Base-by-base conservation (phyloP, 2,888 invertebrate genomes). In the Altica lythri region DNA sequence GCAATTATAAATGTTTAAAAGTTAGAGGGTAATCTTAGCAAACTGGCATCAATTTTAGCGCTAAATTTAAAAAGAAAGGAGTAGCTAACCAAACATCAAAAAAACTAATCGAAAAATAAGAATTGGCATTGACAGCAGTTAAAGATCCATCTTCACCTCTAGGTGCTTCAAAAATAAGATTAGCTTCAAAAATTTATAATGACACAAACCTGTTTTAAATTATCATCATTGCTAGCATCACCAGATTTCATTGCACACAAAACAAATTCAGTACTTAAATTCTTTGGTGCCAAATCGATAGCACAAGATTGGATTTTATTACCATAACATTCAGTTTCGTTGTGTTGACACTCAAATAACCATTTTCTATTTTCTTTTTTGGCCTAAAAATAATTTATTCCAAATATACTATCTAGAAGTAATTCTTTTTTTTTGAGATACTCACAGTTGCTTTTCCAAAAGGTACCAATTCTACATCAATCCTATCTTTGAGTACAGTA, bases 221-320 rank as follows among this genome's bases (percentile, higher is more conserved):
- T 57, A 2, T 50, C 14, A 14, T 57, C 32, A 14, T 55, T 32
- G 9, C 61, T 60, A 18, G 68, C 64, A 59, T 60, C 37, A 4
- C 48, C 51, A 12, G 67, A 62, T 12, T 65, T 53, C 77, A 81
- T 78, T 4, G 74, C 70, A 57, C 81, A 81, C 58, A 70, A 68
- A 6, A 79, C 70, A 53, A 79, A 75, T 4, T 69, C 63, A 1
- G 66, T 48, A 13, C 61, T 54, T 37, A 63, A 55, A 9, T 44
- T 60, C 6, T 55, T 51, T 4, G 62, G 17, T 22, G 60, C 35
- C 5, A 53, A 35, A n/a, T 61, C 52, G 9, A 81, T 66, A 1
- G 75, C 80, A 57, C 82, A 82, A 1, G 80, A 76, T 60, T 82
- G 81, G 2, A 78, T 73, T 63, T 75, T 76, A 66, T 83, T 83